Percentiles rank a stretch among this genome's conserved stretches.
phyloP scores from a whole-genome alignment of 2,113 vertebrate genomes.

The Aix galericulata region DNA sequence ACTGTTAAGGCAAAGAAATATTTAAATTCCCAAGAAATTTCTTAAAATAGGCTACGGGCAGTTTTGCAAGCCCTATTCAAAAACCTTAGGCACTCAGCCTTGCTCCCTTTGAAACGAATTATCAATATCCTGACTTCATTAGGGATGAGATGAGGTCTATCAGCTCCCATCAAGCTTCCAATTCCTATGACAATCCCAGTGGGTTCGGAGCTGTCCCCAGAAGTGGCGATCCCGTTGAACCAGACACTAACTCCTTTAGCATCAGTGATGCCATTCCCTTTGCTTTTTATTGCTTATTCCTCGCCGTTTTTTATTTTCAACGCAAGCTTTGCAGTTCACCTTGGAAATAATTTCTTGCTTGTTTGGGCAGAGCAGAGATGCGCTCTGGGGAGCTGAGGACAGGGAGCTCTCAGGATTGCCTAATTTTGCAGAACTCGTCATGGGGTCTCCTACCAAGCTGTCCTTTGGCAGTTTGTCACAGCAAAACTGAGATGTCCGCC shows the following conservation, averaged over 20 bases:
- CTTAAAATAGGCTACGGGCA: neutral
- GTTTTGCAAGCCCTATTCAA: neutral
- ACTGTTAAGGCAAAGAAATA: neutral
- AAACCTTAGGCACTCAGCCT: neutral
- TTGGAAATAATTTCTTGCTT: neutral
- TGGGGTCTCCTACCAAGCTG: neutral
- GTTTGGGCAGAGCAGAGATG: neutral
- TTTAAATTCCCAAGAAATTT: neutral
- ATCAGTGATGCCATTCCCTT: conserved; percentile 13
- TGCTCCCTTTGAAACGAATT: neutral
- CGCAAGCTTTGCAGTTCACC: neutral
- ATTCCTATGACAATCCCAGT: neutral
- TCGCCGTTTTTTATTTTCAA: neutral
- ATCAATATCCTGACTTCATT: neutral
- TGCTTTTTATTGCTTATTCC: conserved; percentile 30
- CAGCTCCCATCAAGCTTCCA: neutral
- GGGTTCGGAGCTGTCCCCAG: neutral
- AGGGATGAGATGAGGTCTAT: neutral
- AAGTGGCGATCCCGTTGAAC: neutral
- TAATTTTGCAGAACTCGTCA: neutral
- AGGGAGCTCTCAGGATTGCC: neutral
- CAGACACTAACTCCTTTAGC: conserved; percentile 2
- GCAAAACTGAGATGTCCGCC: neutral
- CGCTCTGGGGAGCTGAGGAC: fast-evolving
- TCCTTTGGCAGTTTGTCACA: neutral